These are phyloP conservation scores for Castor canadensis DNA, from an alignment of 2,113 vertebrate genomes.

Conservation along the genomic window DNA sequence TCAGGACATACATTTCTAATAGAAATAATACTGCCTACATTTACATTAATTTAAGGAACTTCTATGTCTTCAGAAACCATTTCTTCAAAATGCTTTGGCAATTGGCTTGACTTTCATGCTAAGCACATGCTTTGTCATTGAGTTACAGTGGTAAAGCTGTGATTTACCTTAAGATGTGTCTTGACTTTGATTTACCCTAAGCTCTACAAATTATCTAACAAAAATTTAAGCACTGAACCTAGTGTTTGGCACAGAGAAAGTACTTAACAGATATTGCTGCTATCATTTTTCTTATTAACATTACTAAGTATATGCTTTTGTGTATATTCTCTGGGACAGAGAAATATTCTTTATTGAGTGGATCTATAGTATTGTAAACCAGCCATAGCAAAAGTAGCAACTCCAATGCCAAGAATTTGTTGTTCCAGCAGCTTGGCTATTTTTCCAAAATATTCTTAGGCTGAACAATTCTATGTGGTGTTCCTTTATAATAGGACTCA, in stretches of 20 bases:
- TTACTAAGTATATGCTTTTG: background rate
- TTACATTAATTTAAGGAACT: background rate
- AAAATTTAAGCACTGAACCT: background rate
- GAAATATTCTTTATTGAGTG: background rate
- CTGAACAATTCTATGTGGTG: background rate
- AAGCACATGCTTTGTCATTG: too few relatives aligned
- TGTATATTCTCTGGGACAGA: background rate
- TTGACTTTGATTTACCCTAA: background rate
- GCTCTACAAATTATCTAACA: background rate
- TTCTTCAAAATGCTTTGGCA: too few relatives aligned
- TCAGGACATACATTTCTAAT: too few relatives aligned
- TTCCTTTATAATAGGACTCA: background rate
- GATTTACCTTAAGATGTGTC: too few relatives aligned
- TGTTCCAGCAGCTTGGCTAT: background rate
- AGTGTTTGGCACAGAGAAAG: too few relatives aligned
- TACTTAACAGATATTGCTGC: too few relatives aligned
- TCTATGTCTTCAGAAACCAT: background rate
- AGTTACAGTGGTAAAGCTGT: too few relatives aligned
- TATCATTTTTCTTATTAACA: background rate
- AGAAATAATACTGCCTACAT: too few relatives aligned
- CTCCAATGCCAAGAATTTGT: background rate
- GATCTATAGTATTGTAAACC: background rate
- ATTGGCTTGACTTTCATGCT: too few relatives aligned
- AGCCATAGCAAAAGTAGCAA: background rate
- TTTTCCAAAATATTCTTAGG: slow-evolving; percentile 1